Evolutionary conservation across 2,113 vertebrate species (phyloP).

Genomic region (Nycticorax nycticorax): DNA sequence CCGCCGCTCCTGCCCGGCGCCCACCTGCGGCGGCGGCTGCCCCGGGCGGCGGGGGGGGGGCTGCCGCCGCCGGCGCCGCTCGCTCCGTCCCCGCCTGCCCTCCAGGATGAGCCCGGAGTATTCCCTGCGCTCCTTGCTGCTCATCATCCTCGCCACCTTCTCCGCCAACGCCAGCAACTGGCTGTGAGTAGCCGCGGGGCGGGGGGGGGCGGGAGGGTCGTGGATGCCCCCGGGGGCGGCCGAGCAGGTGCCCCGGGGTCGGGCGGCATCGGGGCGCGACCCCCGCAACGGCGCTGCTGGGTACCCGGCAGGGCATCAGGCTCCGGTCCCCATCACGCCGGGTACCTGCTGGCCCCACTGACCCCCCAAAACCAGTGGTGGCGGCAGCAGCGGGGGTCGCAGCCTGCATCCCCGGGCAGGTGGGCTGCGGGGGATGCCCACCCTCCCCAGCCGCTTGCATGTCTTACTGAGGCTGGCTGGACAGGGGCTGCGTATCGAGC

Average conservation of each 20-base stretch:
- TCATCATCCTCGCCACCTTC: constrained; percentile 93
- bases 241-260: constrained; percentile 1
- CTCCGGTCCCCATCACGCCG: background rate
- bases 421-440: background rate
- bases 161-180: constrained; percentile 96
- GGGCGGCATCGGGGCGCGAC: background rate
- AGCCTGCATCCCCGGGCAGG: background rate
- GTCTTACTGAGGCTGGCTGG: accelerated
- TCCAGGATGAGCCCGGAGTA: constrained; percentile 88
- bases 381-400: background rate
- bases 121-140: constrained; percentile 90
- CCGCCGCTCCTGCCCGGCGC: background rate
- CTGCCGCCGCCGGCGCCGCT: constrained; percentile 7
- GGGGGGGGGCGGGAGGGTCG: background rate
- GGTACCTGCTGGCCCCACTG: background rate
- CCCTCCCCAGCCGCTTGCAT: background rate
- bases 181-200: constrained; percentile 86
- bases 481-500: background rate
- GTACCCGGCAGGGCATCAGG: background rate
- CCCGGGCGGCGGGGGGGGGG: background rate
- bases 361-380: background rate
- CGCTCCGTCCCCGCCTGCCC: background rate
- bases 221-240: background rate
- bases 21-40: constrained; percentile 33
- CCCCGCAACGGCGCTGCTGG: background rate